Base-by-base conservation (phyloP, 2,797 vertebrate genomes). In the Falco biarmicus region DNA sequence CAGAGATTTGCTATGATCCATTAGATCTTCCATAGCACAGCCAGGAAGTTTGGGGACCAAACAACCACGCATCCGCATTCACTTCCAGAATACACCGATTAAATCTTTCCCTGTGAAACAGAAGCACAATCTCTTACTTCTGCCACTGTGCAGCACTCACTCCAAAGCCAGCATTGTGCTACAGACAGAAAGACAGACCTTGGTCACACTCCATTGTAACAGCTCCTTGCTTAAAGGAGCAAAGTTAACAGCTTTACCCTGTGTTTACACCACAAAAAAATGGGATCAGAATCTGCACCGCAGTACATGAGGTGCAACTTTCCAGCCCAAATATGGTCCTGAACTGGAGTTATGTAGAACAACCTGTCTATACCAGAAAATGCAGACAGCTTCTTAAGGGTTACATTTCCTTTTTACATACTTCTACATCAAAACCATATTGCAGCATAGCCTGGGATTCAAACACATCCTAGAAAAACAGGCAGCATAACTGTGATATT, bases 381-480 rank as follows among this genome's bases (percentile, higher is more conserved):
- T 54, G 87, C 97, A 94, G 96, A 96, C 97, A 97, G 93, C 95
- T 97, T 92, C 96, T 97, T 92, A 97, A 97, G 96, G 96, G 97
- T 97, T 98, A 96, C 92, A 97, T 97, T 98, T 98, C 97, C 98
- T 97, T 97, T 97, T 97, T 87, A 97, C 98, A 97, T 97, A 97
- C 95, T 96, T 97, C 97, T 96, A 97, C 98, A 98, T 98, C 97
- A 98, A 98, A 98, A 98, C 96, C 96, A 98, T 96, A 98, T 97
- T 98, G 90, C 95, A 95, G 95, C 77, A 79, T 24, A 95, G 88
- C 85, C 93, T 3, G 2, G 78, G 93, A 97, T 97, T 97, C 95
- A 97, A 95, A 93, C 56, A 95, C 84, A 96, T 97, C 95, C 96
- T 97, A 97, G 91, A 97, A 97, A 98, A 97, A 95, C 95, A 97